phyloP scores from a whole-genome alignment of 2,113 vertebrate genomes.

The Carassius carassius region DNA sequence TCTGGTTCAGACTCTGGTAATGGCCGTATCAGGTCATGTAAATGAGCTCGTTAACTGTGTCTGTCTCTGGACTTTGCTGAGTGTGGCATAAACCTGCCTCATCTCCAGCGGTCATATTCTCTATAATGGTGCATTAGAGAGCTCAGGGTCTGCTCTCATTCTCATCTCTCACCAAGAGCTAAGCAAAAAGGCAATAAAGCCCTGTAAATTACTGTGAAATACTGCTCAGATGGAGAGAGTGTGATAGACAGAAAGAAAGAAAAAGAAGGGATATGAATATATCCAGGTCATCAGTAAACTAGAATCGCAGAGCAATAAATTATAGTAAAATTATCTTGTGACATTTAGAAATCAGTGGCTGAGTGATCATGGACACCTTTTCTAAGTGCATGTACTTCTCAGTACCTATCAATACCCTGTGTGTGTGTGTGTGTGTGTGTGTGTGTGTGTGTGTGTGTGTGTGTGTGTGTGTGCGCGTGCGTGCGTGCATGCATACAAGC shows the following conservation, averaged over 20 bases:
- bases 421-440: neutral
- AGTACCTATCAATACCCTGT: neutral
- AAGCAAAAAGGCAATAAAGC: conserved; percentile 24
- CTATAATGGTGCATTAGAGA: conserved; percentile 34
- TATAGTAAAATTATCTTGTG: neutral
- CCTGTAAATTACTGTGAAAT: conserved; percentile 34
- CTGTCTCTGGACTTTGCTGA: conserved; percentile 31
- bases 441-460: neutral
- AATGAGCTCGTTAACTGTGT: conserved; percentile 36
- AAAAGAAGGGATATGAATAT: neutral
- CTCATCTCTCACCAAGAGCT: conserved; percentile 33
- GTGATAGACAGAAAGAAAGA: neutral
- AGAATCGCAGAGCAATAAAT: neutral
- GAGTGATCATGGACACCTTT: too few relatives aligned
- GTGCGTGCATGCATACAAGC: neutral
- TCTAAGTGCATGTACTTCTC: neutral
- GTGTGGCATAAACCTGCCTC: conserved; percentile 36
- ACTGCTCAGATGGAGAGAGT: neutral
- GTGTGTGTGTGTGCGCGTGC: too few relatives aligned
- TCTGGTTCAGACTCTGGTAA: neutral
- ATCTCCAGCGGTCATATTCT: conserved; percentile 28
- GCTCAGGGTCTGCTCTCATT: conserved; percentile 28
- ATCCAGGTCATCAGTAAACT: neutral
- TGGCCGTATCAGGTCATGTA: conserved; percentile 35
- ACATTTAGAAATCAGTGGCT: neutral